Evolutionary conservation across 1,140 invertebrate genomes (phyloP), one percentile per base, ranked within the genome.

Genomic region (Ceratina japonica): DNA sequence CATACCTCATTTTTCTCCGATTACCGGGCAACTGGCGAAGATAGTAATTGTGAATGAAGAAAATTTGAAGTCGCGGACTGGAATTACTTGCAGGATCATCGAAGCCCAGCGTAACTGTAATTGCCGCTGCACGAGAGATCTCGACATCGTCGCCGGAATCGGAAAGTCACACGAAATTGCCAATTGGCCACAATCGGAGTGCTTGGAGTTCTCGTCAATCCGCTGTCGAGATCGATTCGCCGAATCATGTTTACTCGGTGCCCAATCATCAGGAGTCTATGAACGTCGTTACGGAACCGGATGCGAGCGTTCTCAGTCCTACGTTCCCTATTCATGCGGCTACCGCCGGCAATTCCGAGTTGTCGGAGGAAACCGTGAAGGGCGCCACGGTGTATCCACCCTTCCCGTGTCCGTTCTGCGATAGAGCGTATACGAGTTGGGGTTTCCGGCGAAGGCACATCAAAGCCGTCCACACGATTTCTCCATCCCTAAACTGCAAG

Each of bases 321-420:
- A 77, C 12, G 12, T 82, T 86, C 70, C 76, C 80, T 0, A n/a
- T 22, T 0, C 78, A 70, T 3, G n/a, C 76, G 22, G 62, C 78
- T 2, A 44, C 24, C 64, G 54, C 80, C 61, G 65, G 61, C n/a
- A 66, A 27, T 68, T 82, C 80, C 7, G 87, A 87, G 37, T 78
- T 80, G 22, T 52, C 75, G 3, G 86, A 86, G 10, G 84, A 86
- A 3, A 65, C 72, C 0, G 15, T 80, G 8, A 87, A 84, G 70
- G 75, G 75, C 27, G 69, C 51, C 31, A 66, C 88, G 3, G 88
- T 91, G 24, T 93, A 92, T 84, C 93, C 93, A 3, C 94, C 94
- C 13, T 95, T 94, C 84, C 94, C 94, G 0, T 95, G 94, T 84
- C 94, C 94, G 15, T 95, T 95, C 85, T 95, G 94, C 87, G 93